Evolutionary conservation across 1,140 invertebrate species (phyloP).

Genomic region (Drosophila nigrodunni): DNA sequence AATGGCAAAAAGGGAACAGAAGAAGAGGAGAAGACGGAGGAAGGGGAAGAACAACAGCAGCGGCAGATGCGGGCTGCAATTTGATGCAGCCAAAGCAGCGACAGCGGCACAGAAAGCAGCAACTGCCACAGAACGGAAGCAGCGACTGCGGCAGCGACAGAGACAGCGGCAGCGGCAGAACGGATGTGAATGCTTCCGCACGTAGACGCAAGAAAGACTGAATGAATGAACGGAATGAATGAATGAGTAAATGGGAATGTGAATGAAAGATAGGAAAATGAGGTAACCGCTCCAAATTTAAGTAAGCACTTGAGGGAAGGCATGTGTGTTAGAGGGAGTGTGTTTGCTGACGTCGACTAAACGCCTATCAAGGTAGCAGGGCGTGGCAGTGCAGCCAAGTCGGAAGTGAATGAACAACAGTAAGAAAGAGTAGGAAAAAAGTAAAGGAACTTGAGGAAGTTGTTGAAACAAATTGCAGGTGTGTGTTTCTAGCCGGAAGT

Average conservation of each 20-base stretch:
- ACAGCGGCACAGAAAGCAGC: background rate
- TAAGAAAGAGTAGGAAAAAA: slow-evolving; percentile 3
- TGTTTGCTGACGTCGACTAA: slow-evolving; percentile 17
- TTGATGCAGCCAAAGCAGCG: slow-evolving; percentile 24
- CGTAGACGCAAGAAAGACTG: slow-evolving; percentile 53
- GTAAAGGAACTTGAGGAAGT: slow-evolving; percentile 18
- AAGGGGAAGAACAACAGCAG: slow-evolving; percentile 29
- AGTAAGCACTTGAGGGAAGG: slow-evolving; percentile 24
- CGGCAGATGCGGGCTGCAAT: slow-evolving; percentile 29
- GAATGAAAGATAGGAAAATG: slow-evolving; percentile 16
- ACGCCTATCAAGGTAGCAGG: background rate
- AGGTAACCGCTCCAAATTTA: slow-evolving; percentile 37
- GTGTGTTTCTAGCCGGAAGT: slow-evolving; percentile 32
- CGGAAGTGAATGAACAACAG: slow-evolving; percentile 32
- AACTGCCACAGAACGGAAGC: slow-evolving; percentile 63
- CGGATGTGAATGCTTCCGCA: slow-evolving; percentile 79
- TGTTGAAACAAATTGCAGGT: slow-evolving; percentile 10
- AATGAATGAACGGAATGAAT: slow-evolving; percentile 23
- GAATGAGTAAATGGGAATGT: slow-evolving; percentile 27
- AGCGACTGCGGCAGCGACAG: background rate
- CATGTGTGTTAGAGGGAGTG: background rate
- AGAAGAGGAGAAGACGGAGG: too few relatives aligned
- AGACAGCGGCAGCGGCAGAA: slow-evolving; percentile 35
- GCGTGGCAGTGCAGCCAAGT: slow-evolving; percentile 5
- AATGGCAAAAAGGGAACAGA: too few relatives aligned